A percentile compares a stretch with the other conserved stretches of the same genome.
Evolutionary conservation across 2,888 invertebrate genomes (phyloP).

Genomic region (Tanypteryx hageni): DNA sequence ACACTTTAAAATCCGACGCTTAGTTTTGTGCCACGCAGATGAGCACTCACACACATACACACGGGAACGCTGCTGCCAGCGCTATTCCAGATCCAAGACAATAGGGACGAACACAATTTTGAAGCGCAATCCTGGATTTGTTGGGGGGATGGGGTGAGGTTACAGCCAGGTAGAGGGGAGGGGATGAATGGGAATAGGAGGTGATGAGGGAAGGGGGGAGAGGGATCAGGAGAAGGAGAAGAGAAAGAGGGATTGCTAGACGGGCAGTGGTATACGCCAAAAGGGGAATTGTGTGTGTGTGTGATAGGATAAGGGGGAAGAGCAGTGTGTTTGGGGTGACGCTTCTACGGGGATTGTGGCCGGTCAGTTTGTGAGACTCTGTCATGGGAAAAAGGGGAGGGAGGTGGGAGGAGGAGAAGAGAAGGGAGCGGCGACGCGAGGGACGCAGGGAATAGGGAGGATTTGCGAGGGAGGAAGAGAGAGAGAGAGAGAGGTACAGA

Average conservation of each 20-base stretch:
- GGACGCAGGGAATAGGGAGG: background rate
- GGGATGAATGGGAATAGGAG: background rate
- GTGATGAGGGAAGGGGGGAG: background rate
- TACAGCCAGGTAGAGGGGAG: constrained; percentile 6
- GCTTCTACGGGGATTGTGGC: constrained; percentile 45
- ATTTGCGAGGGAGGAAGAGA: background rate
- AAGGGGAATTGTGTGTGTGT: background rate
- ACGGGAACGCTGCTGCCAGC: background rate
- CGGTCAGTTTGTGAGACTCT: constrained; percentile 48
- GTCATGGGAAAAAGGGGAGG: background rate
- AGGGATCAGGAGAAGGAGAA: too few species aligned
- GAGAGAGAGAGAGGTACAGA: background rate
- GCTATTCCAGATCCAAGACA: background rate
- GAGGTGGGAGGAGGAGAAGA: background rate
- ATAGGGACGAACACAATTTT: background rate
- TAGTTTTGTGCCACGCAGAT: background rate
- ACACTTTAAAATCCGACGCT: background rate
- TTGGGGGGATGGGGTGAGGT: background rate
- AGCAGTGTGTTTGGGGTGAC: background rate
- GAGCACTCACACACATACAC: background rate
- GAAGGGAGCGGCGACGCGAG: background rate
- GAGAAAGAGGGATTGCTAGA: too few species aligned
- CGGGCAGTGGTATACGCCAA: background rate
- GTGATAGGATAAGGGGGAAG: background rate
- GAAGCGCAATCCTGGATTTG: constrained; percentile 3